A percentile compares a stretch with the other conserved stretches of the same genome.
Conservation (phyloP, 2,888 invertebrate species). For the Eupithecia insigniata region DNA sequence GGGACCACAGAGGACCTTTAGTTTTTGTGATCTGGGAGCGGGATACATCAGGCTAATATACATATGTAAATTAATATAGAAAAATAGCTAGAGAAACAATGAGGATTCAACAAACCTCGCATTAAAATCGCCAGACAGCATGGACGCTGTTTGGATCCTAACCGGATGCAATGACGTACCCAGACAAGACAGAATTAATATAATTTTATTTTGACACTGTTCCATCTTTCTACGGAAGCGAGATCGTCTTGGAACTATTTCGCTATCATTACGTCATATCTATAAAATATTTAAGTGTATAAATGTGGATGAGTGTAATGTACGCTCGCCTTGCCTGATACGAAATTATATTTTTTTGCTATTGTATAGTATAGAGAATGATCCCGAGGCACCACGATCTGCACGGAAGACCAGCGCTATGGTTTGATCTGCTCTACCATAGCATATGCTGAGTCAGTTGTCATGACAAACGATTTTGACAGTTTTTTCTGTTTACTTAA, state of each 20-base stretch:
- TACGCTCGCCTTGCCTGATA: background rate
- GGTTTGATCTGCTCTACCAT: no score
- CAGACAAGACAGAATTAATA: conserved; percentile 17
- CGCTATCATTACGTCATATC: conserved; percentile 14
- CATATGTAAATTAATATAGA: no score
- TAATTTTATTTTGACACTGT: conserved; percentile 20
- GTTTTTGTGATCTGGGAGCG: no score
- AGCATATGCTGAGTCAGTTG: no score
- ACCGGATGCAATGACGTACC: conserved; percentile 16
- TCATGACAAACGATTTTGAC: no score
- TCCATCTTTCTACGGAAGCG: conserved; percentile 10
- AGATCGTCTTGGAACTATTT: conserved; percentile 21
- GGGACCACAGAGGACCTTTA: no score
- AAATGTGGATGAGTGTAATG: conserved; percentile 10
- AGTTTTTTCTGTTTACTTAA: no score
- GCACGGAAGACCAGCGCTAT: no score
- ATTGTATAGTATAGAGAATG: no score
- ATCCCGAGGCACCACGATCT: no score
- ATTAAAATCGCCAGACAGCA: conserved; percentile 3
- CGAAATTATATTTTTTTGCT: no score
- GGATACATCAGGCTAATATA: no score
- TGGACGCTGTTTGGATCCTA: conserved; percentile 10
- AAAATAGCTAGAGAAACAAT: background rate
- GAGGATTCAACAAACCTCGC: background rate
- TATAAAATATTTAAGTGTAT: conserved; percentile 8